phyloP scores from a whole-genome alignment of 2,113 vertebrate species.

The Lethenteron camtschaticum region DNA sequence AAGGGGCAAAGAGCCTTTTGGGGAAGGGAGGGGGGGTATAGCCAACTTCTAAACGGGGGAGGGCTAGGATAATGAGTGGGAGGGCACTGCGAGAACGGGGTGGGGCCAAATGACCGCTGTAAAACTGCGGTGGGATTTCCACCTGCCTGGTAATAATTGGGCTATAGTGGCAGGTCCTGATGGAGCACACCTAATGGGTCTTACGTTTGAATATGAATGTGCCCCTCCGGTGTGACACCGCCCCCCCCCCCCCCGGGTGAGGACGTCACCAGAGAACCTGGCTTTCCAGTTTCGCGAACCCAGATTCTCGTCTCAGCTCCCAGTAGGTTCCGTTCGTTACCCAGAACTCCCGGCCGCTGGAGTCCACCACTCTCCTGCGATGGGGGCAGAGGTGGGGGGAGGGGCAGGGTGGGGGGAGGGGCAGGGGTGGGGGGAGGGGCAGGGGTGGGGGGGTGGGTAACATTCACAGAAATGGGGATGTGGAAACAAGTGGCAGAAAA shows the following conservation, averaged over 20 bases:
- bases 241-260: constrained; percentile 7
- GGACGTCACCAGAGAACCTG: constrained; percentile 48
- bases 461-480: not conserved
- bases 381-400: accelerated
- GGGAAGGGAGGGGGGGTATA: no score
- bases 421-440: not conserved
- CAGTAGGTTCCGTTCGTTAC: constrained; percentile 50
- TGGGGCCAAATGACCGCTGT: no score
- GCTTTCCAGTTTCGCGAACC: constrained; percentile 38
- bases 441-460: not conserved
- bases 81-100: no score
- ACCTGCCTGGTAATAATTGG: not conserved
- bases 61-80: no score
- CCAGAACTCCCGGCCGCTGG: constrained; percentile 46
- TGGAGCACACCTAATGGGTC: constrained; percentile 1
- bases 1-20: no score
- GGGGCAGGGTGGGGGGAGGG: accelerated
- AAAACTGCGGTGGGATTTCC: not conserved
- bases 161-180: not conserved
- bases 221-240: not conserved
- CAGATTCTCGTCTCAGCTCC: constrained; percentile 41
- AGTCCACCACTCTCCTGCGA: constrained; percentile 30
- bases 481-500: not conserved
- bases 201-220: constrained; percentile 2
- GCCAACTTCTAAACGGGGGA: no score